These are phyloP conservation scores for Drosophila asahinai DNA, from an alignment of 1,140 invertebrate genomes.

Conservation along the genomic window DNA sequence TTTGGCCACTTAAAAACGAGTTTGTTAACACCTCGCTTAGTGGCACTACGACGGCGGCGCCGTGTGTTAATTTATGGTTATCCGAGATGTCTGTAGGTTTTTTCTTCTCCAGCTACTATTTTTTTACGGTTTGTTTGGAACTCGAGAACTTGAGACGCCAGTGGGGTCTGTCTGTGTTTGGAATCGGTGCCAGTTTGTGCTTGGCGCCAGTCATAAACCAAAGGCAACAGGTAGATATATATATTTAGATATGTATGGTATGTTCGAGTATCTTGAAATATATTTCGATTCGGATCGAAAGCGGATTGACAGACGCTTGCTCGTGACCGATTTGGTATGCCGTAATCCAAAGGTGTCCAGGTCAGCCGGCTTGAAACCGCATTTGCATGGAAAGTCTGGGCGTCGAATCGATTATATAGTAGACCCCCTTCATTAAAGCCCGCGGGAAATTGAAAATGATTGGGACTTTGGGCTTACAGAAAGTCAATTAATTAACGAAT, in stretches of 20 bases:
- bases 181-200: conserved; percentile 75
- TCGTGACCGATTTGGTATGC: conserved; percentile 30
- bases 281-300: conserved; percentile 27
- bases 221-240: conserved; percentile 36
- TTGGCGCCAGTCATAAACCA: conserved; percentile 71
- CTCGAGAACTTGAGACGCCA: conserved; percentile 62
- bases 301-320: conserved; percentile 23
- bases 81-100: conserved; percentile 36
- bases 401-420: conserved; percentile 24
- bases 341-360: conserved; percentile 54
- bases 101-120: conserved; percentile 40
- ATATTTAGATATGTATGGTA: not conserved
- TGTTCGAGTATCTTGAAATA: conserved; percentile 21
- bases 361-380: conserved; percentile 40
- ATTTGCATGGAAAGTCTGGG: conserved; percentile 43
- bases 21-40: conserved; percentile 69
- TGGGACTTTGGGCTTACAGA: conserved; percentile 24
- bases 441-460: conserved; percentile 47
- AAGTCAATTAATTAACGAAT: conserved; percentile 46
- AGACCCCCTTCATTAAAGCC: conserved; percentile 55
- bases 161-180: conserved; percentile 48
- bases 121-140: conserved; percentile 68
- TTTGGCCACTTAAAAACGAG: conserved; percentile 65
- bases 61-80: conserved; percentile 62
- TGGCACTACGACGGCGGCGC: conserved; percentile 54